Percentiles rank a stretch among this genome's conserved stretches.
phyloP scores from a whole-genome alignment of 2,888 invertebrate genomes.

The Agrypnus murinus region DNA sequence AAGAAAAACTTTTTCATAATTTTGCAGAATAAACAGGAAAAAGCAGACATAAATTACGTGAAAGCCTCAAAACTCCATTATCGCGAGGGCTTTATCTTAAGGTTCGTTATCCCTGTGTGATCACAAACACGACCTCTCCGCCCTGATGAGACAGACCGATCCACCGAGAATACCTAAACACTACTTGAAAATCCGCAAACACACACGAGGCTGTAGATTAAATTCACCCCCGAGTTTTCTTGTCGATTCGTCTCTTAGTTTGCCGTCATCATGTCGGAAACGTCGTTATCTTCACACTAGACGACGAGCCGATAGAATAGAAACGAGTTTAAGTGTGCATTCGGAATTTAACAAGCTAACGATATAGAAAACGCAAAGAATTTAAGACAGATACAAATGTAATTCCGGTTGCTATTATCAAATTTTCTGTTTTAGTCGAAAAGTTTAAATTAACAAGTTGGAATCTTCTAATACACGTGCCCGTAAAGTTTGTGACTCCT shows the following conservation, averaged over 20 bases:
- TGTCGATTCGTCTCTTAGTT: constrained; percentile 70
- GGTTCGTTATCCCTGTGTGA: constrained; percentile 65
- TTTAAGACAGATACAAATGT: constrained; percentile 36
- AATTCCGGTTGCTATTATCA: constrained; percentile 9
- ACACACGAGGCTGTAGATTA: constrained; percentile 68
- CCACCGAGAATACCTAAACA: constrained; percentile 70
- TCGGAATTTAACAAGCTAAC: constrained; percentile 50
- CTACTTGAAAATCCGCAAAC: constrained; percentile 71
- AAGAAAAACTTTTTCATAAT: constrained; percentile 38
- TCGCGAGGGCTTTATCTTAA: constrained; percentile 56
- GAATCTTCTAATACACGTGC: too few relatives aligned
- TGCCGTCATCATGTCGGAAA: constrained; percentile 69
- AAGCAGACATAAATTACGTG: constrained; percentile 55
- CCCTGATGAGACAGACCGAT: constrained; percentile 69
- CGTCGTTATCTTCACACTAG: constrained; percentile 70
- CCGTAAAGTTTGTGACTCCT: too few relatives aligned
- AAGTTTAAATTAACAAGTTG: too few relatives aligned
- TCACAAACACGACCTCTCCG: constrained; percentile 63
- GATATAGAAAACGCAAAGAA: constrained; percentile 45
- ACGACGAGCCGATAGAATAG: constrained; percentile 66
- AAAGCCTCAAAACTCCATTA: constrained; percentile 57
- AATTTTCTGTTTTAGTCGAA: background rate
- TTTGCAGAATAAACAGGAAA: constrained; percentile 43
- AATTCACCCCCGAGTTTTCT: constrained; percentile 68
- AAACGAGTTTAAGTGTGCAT: constrained; percentile 61